Evolutionary conservation across 2,113 vertebrate species (phyloP).

Genomic region (Gymnobelideus leadbeateri): DNA sequence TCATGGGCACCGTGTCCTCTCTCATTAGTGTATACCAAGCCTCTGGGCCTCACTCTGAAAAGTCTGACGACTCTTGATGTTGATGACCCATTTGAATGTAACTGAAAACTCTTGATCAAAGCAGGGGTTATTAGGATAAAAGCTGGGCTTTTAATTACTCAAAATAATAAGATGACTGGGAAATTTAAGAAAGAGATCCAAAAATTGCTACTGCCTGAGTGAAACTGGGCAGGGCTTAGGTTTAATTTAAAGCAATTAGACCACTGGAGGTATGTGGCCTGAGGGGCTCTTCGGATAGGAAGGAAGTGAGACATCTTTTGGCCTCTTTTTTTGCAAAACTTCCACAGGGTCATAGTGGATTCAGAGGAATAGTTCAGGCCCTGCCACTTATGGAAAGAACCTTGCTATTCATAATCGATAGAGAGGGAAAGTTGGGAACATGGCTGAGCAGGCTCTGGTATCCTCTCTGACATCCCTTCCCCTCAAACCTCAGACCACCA

Average conservation of each 20-base stretch:
- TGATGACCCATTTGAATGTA: fast-evolving
- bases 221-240: neutral
- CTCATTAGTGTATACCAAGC: conserved; percentile 90
- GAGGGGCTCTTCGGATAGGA: neutral
- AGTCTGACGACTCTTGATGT: fast-evolving
- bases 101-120: neutral
- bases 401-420: neutral
- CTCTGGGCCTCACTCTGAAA: neutral
- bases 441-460: neutral
- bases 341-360: neutral
- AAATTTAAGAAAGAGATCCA: neutral
- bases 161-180: neutral
- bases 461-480: neutral
- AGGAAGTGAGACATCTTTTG: neutral
- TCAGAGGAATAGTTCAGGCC: neutral
- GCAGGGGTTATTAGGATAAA: too few species aligned
- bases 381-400: neutral
- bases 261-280: neutral
- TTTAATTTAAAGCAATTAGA: neutral
- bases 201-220: neutral
- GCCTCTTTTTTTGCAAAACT: neutral
- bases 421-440: neutral
- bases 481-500: neutral
- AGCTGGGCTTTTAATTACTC: neutral
- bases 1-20: conserved; percentile 94